phyloP scores from a whole-genome alignment of 23 tunicate genomes.

The Phallusia fumigata region DNA sequence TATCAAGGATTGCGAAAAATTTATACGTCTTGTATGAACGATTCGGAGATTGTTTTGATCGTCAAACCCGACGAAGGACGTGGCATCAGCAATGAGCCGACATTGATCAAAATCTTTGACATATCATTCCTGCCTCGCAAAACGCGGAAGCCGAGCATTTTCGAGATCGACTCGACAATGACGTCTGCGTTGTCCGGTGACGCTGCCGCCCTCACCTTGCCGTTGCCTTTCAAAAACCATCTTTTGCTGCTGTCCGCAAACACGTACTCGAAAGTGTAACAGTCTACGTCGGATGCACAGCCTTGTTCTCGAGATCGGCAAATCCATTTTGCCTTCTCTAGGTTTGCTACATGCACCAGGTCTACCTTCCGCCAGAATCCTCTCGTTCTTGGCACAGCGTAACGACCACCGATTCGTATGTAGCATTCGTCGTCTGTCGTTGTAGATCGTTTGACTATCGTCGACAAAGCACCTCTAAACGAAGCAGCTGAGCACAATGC shows the following conservation, averaged over 20 bases:
- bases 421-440: background rate
- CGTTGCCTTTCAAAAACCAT: background rate
- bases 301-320: background rate
- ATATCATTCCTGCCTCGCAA: background rate
- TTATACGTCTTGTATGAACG: background rate
- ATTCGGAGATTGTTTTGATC: background rate
- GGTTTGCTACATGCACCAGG: background rate
- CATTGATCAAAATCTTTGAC: background rate
- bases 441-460: background rate
- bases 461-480: background rate
- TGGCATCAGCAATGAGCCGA: background rate
- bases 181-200: background rate
- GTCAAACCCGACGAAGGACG: background rate
- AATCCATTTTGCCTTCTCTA: background rate
- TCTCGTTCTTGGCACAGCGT: background rate
- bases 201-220: background rate
- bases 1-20: no score
- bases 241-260: background rate
- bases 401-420: background rate
- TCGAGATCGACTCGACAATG: background rate
- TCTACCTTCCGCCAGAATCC: background rate
- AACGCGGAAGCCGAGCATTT: background rate
- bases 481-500: background rate
- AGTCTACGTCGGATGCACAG: background rate
- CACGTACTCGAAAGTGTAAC: background rate